These are phyloP conservation scores for Leptarthrus brevirostris DNA, from an alignment of 2,888 invertebrate species.

Conservation along the genomic window DNA sequence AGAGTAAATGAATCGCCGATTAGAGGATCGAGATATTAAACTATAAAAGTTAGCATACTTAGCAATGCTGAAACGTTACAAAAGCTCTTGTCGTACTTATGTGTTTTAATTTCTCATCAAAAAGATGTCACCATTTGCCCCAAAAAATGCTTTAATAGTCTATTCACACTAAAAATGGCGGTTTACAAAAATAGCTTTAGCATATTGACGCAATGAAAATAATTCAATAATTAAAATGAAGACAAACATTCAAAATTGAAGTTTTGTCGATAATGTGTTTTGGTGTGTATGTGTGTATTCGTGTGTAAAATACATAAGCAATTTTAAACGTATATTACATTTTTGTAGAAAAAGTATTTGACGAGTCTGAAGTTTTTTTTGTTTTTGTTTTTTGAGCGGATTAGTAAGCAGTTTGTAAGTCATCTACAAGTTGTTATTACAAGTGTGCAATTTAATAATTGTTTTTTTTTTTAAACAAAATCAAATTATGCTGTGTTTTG, in stretches of 20 bases:
- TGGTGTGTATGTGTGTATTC: neutral
- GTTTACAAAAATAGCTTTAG: conserved; percentile 45
- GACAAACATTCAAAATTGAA: conserved; percentile 42
- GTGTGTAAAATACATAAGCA: conserved; percentile 17
- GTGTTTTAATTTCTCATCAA: conserved; percentile 18
- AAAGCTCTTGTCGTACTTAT: conserved; percentile 55
- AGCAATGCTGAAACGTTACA: conserved; percentile 59
- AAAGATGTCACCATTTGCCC: conserved; percentile 52
- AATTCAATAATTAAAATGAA: conserved; percentile 42
- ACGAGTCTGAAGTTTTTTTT: neutral
- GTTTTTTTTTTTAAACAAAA: neutral
- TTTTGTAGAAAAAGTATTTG: neutral
- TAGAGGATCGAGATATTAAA: conserved; percentile 40
- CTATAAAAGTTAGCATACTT: conserved; percentile 52
- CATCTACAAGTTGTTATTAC: conserved; percentile 22
- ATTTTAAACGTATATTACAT: conserved; percentile 26
- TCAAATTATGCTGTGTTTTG: neutral
- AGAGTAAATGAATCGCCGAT: conserved; percentile 33
- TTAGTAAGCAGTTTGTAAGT: conserved; percentile 40
- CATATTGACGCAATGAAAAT: conserved; percentile 50
- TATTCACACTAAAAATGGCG: conserved; percentile 47
- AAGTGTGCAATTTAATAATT: conserved; percentile 17
- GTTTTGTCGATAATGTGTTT: conserved; percentile 11
- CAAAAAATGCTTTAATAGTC: conserved; percentile 45
- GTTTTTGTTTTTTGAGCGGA: conserved; percentile 25